Percentiles rank a stretch among this genome's conserved stretches.
These are phyloP conservation scores for Cairina moschata DNA, from an alignment of 2,113 vertebrate species.

Conservation along the genomic window DNA sequence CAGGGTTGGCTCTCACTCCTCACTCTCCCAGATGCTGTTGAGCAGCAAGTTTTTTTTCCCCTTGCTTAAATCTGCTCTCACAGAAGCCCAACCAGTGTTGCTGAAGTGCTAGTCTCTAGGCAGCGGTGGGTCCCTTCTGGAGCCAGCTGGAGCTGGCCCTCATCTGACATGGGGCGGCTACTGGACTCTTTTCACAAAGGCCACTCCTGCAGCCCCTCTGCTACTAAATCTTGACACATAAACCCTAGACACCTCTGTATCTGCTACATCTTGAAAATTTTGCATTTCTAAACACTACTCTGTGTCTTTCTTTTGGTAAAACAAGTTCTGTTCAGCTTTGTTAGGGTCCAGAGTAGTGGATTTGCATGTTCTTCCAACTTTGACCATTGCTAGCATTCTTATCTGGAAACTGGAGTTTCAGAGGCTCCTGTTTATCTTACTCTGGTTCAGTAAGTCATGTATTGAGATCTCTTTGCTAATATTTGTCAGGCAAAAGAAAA, in stretches of 20 bases:
- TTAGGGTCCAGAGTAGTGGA: background rate
- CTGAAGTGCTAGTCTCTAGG: too few relatives aligned
- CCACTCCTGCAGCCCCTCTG: too few relatives aligned
- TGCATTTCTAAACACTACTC: background rate
- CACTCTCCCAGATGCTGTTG: too few relatives aligned
- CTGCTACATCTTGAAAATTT: background rate
- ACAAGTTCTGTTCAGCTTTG: background rate
- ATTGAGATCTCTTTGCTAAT: background rate
- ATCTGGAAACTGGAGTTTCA: background rate
- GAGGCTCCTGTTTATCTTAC: background rate
- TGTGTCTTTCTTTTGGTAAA: background rate
- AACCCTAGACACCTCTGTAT: background rate
- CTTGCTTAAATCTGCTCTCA: too few relatives aligned
- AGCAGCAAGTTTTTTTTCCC: too few relatives aligned
- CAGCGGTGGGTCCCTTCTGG: too few relatives aligned
- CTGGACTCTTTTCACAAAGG: too few relatives aligned
- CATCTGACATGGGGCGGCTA: too few relatives aligned
- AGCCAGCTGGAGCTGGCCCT: too few relatives aligned
- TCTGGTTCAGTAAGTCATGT: background rate
- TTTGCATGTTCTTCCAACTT: background rate
- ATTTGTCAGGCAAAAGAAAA: background rate
- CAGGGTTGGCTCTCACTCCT: too few relatives aligned
- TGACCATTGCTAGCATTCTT: background rate
- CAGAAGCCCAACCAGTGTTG: too few relatives aligned
- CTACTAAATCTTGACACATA: too few relatives aligned